A percentile compares a stretch with the other conserved stretches of the same genome.
phyloP scores from a whole-genome alignment of 2,888 invertebrate genomes.

The Meandrusa payeni region DNA sequence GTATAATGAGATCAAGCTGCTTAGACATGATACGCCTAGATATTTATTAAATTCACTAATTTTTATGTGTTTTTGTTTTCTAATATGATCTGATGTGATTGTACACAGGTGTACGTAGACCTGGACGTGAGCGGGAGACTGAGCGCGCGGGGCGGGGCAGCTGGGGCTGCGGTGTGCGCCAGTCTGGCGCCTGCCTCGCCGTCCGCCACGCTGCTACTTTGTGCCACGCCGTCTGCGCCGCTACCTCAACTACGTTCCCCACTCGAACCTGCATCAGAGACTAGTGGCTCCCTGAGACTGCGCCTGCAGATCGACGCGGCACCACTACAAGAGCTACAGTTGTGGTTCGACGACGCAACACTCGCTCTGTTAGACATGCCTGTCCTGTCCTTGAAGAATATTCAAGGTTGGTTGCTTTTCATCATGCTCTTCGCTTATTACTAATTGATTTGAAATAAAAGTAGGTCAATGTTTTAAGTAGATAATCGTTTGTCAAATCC shows the following conservation, averaged over 20 bases:
- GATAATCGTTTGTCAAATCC: too few species aligned
- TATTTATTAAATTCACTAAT: too few species aligned
- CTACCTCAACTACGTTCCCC: constrained; percentile 21
- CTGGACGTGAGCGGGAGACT: constrained; percentile 38
- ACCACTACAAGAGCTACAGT: constrained; percentile 84
- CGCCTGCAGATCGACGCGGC: constrained; percentile 61
- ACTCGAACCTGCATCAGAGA: neutral
- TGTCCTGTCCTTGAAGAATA: constrained; percentile 86
- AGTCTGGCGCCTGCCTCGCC: constrained; percentile 33
- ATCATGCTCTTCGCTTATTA: too few species aligned
- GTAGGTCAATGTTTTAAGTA: too few species aligned
- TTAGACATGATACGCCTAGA: too few species aligned
- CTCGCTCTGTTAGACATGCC: constrained; percentile 88
- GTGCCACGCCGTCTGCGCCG: constrained; percentile 32
- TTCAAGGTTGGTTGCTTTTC: constrained; percentile 89
- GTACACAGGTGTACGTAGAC: constrained; percentile 46
- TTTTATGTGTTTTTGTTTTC: too few species aligned
- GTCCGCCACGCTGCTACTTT: constrained; percentile 27
- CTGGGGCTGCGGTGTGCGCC: constrained; percentile 27
- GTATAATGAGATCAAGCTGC: too few species aligned
- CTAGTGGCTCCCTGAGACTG: constrained; percentile 38
- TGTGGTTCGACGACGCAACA: constrained; percentile 92
- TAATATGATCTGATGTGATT: too few species aligned
- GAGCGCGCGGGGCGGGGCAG: constrained; percentile 24
- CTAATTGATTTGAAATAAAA: too few species aligned